phyloP scores from a whole-genome alignment of 2,888 invertebrate genomes.

The Drosophila yooni region DNA sequence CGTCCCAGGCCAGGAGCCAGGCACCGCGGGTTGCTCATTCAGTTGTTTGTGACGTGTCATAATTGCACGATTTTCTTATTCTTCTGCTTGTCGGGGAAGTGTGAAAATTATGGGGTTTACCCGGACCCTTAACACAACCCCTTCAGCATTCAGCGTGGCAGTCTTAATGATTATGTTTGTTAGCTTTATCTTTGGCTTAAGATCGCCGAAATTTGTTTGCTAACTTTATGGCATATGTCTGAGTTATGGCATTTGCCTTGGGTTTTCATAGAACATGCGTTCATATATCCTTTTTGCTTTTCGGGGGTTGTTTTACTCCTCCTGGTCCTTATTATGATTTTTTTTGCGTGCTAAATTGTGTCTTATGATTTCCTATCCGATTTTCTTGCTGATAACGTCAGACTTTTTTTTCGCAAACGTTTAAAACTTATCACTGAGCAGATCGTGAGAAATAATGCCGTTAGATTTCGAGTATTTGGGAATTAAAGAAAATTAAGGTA shows the following conservation, averaged over 20 bases:
- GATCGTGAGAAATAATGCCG: conserved; percentile 71
- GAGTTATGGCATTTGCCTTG: conserved; percentile 64
- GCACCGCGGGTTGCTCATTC: conserved; percentile 61
- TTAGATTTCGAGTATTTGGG: conserved; percentile 19
- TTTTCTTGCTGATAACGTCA: conserved; percentile 55
- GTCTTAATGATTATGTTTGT: conserved; percentile 70
- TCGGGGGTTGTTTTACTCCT: conserved; percentile 61
- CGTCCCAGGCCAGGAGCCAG: conserved; percentile 21
- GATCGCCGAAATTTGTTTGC: conserved; percentile 68
- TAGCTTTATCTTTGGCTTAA: conserved; percentile 66
- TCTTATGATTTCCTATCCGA: conserved; percentile 57
- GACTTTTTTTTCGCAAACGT: conserved; percentile 61
- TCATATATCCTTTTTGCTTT: conserved; percentile 20
- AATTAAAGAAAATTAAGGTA: too few relatives aligned
- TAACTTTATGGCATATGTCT: conserved; percentile 70
- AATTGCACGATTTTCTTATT: conserved; percentile 67
- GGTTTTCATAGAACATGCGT: conserved; percentile 36
- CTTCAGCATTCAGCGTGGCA: conserved; percentile 40
- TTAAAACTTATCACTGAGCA: conserved; percentile 57
- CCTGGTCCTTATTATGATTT: conserved; percentile 1
- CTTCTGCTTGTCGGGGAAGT: conserved; percentile 49
- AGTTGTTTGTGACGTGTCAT: conserved; percentile 67
- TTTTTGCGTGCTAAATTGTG: conserved; percentile 69
- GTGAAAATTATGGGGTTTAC: conserved; percentile 76
- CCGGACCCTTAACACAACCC: conserved; percentile 50